phyloP scores from a whole-genome alignment of 2,888 invertebrate genomes.

The Phoronis australis region DNA sequence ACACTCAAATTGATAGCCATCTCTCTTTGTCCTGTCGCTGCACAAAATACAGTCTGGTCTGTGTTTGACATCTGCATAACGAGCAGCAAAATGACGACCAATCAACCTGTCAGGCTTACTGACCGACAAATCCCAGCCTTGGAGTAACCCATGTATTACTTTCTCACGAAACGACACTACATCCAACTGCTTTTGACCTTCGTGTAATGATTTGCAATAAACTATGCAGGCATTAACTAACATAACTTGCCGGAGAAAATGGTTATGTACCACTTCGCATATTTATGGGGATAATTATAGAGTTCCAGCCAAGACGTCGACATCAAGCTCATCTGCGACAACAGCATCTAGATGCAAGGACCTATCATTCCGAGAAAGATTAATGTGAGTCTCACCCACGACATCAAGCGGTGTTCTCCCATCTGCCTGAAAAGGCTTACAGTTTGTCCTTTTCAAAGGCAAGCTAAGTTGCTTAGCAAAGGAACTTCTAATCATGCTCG shows the following conservation, averaged over 20 bases:
- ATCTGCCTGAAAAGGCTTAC: no score
- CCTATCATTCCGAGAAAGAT: no score
- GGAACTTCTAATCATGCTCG: no score
- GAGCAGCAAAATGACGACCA: slow-evolving; percentile 10
- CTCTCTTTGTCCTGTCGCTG: no score
- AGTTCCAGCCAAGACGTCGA: slow-evolving; percentile 9
- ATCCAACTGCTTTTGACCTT: not conserved
- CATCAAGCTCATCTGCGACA: slow-evolving; percentile 15
- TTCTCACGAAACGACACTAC: slow-evolving; percentile 5
- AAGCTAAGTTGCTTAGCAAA: no score
- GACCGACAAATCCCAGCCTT: slow-evolving; percentile 7
- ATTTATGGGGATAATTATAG: slow-evolving; percentile 11
- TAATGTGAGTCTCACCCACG: no score
- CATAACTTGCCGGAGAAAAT: slow-evolving; percentile 13
- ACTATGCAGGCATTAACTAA: slow-evolving; percentile 16
- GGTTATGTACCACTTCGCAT: slow-evolving; percentile 11
- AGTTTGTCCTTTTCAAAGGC: no score
- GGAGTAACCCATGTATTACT: slow-evolving; percentile 13
- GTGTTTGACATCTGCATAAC: slow-evolving; percentile 10
- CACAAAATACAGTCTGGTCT: slow-evolving; percentile 14
- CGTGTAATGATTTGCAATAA: slow-evolving; percentile 6
- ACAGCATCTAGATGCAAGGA: no score
- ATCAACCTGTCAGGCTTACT: slow-evolving; percentile 6
- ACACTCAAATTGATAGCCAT: no score
- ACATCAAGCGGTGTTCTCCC: no score